Base-by-base conservation (phyloP, 1,140 invertebrate species). In the Chlorops oryzae region DNA sequence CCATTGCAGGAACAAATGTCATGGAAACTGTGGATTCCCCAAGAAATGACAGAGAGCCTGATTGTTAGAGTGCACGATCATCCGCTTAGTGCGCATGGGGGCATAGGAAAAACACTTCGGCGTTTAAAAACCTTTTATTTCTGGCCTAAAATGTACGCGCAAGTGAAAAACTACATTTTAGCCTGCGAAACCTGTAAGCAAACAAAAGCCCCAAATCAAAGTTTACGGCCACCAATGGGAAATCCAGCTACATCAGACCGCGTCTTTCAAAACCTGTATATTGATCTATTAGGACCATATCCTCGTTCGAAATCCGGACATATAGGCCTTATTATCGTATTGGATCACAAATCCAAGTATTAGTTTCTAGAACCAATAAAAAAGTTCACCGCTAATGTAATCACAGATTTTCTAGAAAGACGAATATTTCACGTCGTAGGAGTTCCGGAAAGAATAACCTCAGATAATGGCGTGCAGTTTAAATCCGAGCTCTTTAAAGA, bases 21-120 rank as follows among this genome's bases (percentile, higher is more conserved):
- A n/a, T 51, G 52, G 45, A 47, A 51, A 34, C 28, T 54, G 4
- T 57, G 55, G 55, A 41, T 51, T 18, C 55, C 52, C 0, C 7
- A 37, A 6, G 35, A 35, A n/a, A 10, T 52, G 18, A 21, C 35
- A 7, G 32, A 28, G 2, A 18, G 43, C 0, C 17, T 50, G 7
- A 25, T 54, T 13, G 20, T 32, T 2, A 25, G 50, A 10, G 34
- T 41, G 12, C 49, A 50, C 41, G 41, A 55, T 39, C 40, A 13
- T 28, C 7, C 20, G 15, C 22, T 44, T 35, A 42, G 44, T 4
- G 38, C 40, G 1, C 50, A 55, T 52, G 45, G 15, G n/a, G 50
- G 54, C 17, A 47, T 50, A 35, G 20, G 21, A 13, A 56, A 56
- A 23, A 56, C 47, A 2, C 39, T 54, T n/a, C 38, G 47, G 23